phyloP scores from a whole-genome alignment of 2,797 vertebrate genomes.

The Bucorvus abyssinicus region DNA sequence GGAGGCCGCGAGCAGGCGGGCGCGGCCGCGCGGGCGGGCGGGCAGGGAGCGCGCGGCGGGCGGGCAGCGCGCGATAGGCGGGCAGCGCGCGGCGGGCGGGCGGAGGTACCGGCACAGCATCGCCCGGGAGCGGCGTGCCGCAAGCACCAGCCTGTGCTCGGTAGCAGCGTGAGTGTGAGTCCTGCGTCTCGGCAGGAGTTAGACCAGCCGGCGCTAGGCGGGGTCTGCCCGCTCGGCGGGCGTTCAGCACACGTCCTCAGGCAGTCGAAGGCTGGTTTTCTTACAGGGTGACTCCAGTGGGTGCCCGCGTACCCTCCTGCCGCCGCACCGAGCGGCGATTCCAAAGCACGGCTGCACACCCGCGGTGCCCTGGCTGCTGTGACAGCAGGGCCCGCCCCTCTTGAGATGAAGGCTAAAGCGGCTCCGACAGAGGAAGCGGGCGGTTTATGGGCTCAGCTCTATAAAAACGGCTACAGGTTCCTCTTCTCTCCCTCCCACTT shows the following conservation, averaged over 20 bases:
- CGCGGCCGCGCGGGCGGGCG: not conserved
- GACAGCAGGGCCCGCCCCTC: not conserved
- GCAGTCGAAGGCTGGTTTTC: not conserved
- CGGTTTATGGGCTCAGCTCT: not conserved
- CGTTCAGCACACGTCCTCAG: accelerated
- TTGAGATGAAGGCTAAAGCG: not conserved
- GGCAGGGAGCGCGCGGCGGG: not conserved
- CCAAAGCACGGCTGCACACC: not conserved
- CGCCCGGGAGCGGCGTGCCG: not conserved
- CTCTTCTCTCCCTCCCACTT: not conserved
- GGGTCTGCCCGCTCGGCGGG: not conserved
- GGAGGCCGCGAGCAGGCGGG: not conserved
- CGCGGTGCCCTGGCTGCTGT: not conserved
- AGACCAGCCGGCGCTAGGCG: not conserved
- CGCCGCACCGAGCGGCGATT: accelerated
- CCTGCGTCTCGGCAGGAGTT: accelerated
- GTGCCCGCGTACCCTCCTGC: accelerated
- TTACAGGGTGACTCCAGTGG: not conserved
- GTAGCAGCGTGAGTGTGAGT: not conserved
- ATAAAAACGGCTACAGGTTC: not conserved
- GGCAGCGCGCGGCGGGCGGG: not conserved
- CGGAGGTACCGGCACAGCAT: not conserved
- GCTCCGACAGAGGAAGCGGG: not conserved
- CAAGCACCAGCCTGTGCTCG: not conserved
- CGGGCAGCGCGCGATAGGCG: not conserved